These are phyloP conservation scores for Entomyzon cyanotis DNA, from an alignment of 2,113 vertebrate species.

Conservation along the genomic window DNA sequence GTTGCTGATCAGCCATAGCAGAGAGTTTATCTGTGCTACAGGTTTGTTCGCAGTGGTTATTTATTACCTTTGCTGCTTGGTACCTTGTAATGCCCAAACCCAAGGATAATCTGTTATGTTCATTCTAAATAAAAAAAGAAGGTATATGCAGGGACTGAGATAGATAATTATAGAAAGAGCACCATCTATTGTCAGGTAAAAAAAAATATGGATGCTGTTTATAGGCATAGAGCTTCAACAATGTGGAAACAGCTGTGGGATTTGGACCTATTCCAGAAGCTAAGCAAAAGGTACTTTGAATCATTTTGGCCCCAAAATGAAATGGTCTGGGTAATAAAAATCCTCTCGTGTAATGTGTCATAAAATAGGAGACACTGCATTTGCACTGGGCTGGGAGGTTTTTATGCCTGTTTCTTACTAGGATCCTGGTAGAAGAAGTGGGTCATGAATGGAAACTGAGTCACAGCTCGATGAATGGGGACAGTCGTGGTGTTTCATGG, in stretches of 20 bases:
- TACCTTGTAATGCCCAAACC: neutral
- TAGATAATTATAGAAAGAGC: slow-evolving; percentile 58
- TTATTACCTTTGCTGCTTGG: neutral
- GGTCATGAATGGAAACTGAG: neutral
- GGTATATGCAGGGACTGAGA: neutral
- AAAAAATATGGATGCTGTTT: neutral
- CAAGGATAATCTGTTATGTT: neutral
- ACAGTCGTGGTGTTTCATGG: neutral
- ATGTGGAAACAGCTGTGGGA: neutral
- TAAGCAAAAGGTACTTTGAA: neutral
- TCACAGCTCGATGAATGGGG: neutral
- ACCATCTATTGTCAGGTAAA: slow-evolving; percentile 52
- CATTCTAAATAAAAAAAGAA: neutral
- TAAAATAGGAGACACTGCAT: neutral
- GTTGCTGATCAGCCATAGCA: neutral
- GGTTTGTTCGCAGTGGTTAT: neutral
- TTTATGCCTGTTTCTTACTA: neutral
- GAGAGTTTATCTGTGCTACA: neutral
- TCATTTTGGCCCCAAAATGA: neutral
- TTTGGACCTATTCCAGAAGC: neutral
- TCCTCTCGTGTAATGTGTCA: neutral
- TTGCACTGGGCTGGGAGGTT: neutral
- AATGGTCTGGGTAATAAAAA: neutral
- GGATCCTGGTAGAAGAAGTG: neutral
- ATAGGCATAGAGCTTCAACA: neutral